Conservation (phyloP, 1,140 invertebrate genomes). For the Hypothenemus hampei region DNA sequence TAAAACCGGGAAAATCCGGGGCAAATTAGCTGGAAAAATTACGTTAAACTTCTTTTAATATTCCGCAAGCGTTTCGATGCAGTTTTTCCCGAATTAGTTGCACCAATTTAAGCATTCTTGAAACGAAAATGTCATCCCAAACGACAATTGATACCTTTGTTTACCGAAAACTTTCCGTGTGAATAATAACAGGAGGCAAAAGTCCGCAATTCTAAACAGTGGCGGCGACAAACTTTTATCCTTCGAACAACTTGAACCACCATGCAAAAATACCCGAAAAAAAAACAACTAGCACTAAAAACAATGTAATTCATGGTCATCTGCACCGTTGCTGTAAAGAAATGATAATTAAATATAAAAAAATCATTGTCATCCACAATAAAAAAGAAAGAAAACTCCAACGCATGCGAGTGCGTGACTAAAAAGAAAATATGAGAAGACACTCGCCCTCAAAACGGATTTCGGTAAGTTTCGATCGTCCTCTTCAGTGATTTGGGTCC, state of each 20-base stretch:
- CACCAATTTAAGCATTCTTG: too few species aligned
- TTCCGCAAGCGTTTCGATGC: too few species aligned
- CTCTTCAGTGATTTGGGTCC: slow-evolving; percentile 93
- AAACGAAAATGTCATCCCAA: not conserved
- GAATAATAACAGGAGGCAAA: slow-evolving; percentile 10
- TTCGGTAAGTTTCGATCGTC: slow-evolving; percentile 92
- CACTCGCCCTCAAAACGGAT: slow-evolving; percentile 76
- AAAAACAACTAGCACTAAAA: too few species aligned
- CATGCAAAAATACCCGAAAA: slow-evolving; percentile 21
- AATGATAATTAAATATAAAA: not conserved
- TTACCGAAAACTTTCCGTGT: slow-evolving; percentile 17
- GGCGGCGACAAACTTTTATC: slow-evolving; percentile 10
- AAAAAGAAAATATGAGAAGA: slow-evolving; percentile 6
- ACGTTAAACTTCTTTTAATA: too few species aligned
- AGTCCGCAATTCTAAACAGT: too few species aligned
- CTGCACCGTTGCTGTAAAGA: not conserved
- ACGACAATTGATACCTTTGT: slow-evolving; percentile 19
- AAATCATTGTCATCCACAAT: too few species aligned
- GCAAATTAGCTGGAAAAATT: too few species aligned
- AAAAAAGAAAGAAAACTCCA: slow-evolving; percentile 9
- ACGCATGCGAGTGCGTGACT: not conserved
- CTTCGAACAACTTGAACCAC: slow-evolving; percentile 4
- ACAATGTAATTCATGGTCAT: too few species aligned
- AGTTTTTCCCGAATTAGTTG: too few species aligned
- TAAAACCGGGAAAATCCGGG: too few species aligned